phyloP scores from a whole-genome alignment of 2,797 vertebrate genomes.

The Anas acuta region DNA sequence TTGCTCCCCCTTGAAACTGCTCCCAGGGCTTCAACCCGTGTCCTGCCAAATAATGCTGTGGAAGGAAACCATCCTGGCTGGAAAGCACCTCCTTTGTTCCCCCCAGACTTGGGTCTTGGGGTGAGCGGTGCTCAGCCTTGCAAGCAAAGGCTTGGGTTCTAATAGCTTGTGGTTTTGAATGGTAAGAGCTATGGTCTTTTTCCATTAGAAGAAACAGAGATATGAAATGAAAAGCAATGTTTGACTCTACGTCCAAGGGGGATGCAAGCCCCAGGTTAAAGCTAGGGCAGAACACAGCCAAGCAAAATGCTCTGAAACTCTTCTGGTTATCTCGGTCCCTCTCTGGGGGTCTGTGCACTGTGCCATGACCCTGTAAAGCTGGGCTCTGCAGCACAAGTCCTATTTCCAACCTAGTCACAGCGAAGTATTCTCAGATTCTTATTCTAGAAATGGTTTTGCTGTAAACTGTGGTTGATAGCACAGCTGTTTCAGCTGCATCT shows the following conservation, averaged over 20 bases:
- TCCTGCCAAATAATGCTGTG: neutral
- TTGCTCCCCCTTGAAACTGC: fast-evolving
- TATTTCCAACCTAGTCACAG: neutral
- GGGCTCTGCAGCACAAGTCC: neutral
- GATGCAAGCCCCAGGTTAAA: neutral
- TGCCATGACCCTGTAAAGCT: neutral
- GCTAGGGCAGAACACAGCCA: neutral
- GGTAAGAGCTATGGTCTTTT: neutral
- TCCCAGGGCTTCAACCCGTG: fast-evolving
- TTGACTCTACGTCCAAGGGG: neutral
- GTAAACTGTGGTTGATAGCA: neutral
- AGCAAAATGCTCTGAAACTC: neutral
- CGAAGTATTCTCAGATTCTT: neutral
- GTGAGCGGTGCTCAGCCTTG: neutral
- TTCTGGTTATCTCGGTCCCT: no score
- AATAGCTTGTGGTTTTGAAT: fast-evolving
- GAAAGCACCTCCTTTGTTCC: neutral
- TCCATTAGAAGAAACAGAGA: neutral
- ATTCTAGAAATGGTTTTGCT: neutral
- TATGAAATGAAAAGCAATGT: neutral
- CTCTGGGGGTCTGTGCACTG: fast-evolving
- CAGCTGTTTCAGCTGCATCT: fast-evolving
- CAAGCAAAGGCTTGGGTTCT: neutral
- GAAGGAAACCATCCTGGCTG: neutral
- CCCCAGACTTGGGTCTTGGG: neutral